phyloP scores from a whole-genome alignment of 92 coral and sea anemone species.

The Paragorgia papillata region DNA sequence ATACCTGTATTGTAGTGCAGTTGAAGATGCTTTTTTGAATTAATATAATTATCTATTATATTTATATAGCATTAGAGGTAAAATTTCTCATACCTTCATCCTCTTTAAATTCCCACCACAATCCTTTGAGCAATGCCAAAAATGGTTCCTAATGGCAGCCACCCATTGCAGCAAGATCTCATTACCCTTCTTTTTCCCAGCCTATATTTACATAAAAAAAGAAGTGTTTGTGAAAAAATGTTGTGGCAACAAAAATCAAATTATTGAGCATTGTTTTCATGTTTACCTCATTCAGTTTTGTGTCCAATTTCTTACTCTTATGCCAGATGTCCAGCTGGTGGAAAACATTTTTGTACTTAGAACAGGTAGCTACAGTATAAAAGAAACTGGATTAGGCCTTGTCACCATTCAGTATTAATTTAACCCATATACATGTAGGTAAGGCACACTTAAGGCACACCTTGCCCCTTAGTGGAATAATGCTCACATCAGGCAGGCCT shows the following conservation, averaged over 20 bases:
- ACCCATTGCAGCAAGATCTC: slow-evolving; percentile 23
- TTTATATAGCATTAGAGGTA: too few species aligned
- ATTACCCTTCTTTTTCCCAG: too few species aligned
- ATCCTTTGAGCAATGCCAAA: slow-evolving; percentile 36
- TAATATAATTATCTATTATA: too few species aligned
- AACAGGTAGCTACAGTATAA: slow-evolving; percentile 45
- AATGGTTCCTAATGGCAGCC: slow-evolving; percentile 35
- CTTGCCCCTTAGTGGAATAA: too few species aligned
- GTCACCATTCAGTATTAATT: background rate
- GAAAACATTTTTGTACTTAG: slow-evolving; percentile 20
- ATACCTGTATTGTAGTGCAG: too few species aligned
- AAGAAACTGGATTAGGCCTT: background rate
- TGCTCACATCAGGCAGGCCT: too few species aligned
- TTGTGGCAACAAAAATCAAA: too few species aligned
- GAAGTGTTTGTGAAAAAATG: too few species aligned
- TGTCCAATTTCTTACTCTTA: slow-evolving; percentile 28
- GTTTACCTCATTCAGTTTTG: slow-evolving; percentile 27
- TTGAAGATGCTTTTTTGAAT: too few species aligned
- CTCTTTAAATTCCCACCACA: slow-evolving; percentile 31
- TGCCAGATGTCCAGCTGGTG: slow-evolving; percentile 53
- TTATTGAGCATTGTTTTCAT: slow-evolving; percentile 4
- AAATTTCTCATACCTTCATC: slow-evolving; percentile 31
- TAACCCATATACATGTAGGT: background rate
- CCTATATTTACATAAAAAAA: too few species aligned
- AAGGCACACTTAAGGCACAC: too few species aligned